Conservation (phyloP, 2,888 invertebrate genomes). For the Himalopsyche tibetana region DNA sequence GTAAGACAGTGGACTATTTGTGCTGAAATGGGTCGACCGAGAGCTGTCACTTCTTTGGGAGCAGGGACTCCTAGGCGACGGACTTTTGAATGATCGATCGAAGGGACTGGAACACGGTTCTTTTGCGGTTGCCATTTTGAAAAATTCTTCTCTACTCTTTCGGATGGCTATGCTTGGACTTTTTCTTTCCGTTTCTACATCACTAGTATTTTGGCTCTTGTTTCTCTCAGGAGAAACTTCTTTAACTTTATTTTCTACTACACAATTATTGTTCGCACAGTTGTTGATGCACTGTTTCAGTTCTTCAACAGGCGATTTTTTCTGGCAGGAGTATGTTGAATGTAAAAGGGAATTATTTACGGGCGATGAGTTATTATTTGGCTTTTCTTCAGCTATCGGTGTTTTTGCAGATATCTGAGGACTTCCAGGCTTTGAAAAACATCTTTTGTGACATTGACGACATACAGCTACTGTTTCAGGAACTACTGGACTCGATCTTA, state of each 20-base stretch:
- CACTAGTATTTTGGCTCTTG: slow-evolving; percentile 50
- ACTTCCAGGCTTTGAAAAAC: slow-evolving; percentile 79
- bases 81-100: slow-evolving; percentile 62
- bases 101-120: slow-evolving; percentile 60
- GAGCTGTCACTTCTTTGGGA: slow-evolving; percentile 71
- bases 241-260: slow-evolving; percentile 63
- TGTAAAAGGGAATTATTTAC: slow-evolving; percentile 52
- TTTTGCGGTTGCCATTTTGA: slow-evolving; percentile 60
- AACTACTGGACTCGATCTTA: slow-evolving; percentile 85
- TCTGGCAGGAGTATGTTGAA: slow-evolving; percentile 58
- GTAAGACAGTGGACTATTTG: slow-evolving; percentile 74
- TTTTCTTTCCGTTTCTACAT: slow-evolving; percentile 49
- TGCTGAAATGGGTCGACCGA: slow-evolving; percentile 68
- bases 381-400: slow-evolving; percentile 66
- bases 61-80: slow-evolving; percentile 73
- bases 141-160: slow-evolving; percentile 64
- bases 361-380: slow-evolving; percentile 46
- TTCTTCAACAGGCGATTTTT: slow-evolving; percentile 53
- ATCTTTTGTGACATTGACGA: slow-evolving; percentile 87
- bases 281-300: slow-evolving; percentile 58
- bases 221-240: slow-evolving; percentile 61
- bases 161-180: slow-evolving; percentile 63
- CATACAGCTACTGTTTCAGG: slow-evolving; percentile 86
- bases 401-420: slow-evolving; percentile 75
- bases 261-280: slow-evolving; percentile 60